phyloP scores from a whole-genome alignment of 2,113 vertebrate genomes.

The Anoura caudifer region DNA sequence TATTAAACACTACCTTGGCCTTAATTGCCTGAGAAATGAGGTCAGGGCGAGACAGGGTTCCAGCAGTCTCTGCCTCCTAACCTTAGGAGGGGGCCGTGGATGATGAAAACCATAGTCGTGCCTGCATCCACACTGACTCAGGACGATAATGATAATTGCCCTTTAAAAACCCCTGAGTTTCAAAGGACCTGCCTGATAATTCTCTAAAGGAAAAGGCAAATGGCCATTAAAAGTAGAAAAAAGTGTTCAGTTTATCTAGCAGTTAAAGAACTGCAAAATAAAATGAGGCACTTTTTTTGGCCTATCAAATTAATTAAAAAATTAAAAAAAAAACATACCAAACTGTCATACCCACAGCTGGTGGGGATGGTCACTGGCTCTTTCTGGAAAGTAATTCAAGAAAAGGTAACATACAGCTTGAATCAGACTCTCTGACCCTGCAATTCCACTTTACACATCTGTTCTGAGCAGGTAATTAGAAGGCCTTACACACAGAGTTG shows the following conservation, averaged over 20 bases:
- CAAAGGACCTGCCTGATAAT: not conserved
- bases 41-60: not conserved
- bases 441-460: not conserved
- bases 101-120: not conserved
- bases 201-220: not conserved
- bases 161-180: not conserved
- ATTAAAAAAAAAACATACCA: not conserved
- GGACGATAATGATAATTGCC: not conserved
- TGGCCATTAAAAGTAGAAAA: not conserved
- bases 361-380: not conserved
- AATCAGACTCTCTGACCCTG: not conserved
- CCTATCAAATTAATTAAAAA: not conserved
- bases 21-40: not conserved
- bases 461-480: not conserved
- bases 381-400: not conserved
- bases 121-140: not conserved
- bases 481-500: not conserved
- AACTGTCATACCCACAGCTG: not conserved
- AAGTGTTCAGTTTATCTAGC: not conserved
- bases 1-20: not conserved
- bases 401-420: not conserved
- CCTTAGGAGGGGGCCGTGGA: not conserved
- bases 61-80: not conserved
- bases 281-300: not conserved
- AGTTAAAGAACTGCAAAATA: slow-evolving; percentile 28